These are phyloP conservation scores for Limnephilus marmoratus DNA, from an alignment of 2,888 invertebrate species.

Conservation along the genomic window DNA sequence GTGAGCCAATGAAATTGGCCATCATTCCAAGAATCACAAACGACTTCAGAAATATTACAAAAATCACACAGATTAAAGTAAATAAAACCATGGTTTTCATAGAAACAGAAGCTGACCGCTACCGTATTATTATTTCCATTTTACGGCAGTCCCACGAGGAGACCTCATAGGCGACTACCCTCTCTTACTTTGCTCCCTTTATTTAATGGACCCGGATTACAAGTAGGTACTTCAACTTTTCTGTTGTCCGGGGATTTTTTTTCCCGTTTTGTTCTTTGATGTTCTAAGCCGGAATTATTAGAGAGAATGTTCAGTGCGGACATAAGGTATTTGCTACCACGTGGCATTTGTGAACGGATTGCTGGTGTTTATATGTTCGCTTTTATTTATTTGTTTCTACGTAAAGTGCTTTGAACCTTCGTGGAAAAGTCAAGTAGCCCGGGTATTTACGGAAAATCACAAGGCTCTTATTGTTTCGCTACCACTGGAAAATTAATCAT, in stretches of 20 bases:
- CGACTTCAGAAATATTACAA: no score
- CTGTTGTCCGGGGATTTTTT: constrained; percentile 48
- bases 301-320: constrained; percentile 39
- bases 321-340: constrained; percentile 23
- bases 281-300: constrained; percentile 59
- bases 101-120: background rate
- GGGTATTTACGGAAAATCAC: background rate
- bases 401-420: background rate
- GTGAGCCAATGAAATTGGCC: no score
- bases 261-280: constrained; percentile 47
- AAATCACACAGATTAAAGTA: background rate
- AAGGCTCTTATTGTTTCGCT: background rate
- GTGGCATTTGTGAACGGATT: constrained; percentile 8
- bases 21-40: no score
- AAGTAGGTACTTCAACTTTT: constrained; percentile 52
- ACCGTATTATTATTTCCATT: background rate
- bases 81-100: background rate
- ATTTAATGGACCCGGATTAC: constrained; percentile 62
- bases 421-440: background rate
- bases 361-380: constrained; percentile 16
- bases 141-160: background rate
- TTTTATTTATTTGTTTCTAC: constrained; percentile 20
- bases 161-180: background rate
- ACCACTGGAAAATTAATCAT: background rate
- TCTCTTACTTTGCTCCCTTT: constrained; percentile 49